phyloP scores from a whole-genome alignment of 1,140 invertebrate species.

The Tenebrio molitor region DNA sequence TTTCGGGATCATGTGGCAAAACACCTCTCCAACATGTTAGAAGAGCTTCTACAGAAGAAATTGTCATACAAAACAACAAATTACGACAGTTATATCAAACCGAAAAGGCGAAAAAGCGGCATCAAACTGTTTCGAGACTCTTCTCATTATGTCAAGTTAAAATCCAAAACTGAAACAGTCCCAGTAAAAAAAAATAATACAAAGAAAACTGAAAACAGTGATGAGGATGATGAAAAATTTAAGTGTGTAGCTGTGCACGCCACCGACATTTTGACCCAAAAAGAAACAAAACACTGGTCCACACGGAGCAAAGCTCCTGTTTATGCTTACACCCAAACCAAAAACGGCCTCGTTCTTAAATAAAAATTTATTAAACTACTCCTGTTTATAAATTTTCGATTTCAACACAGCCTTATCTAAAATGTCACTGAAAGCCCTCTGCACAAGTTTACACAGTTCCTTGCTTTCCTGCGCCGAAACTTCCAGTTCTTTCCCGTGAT shows the following conservation, averaged over 20 bases:
- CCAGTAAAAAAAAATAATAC: constrained; percentile 13
- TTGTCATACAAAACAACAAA: constrained; percentile 14
- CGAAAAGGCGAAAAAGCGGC: constrained; percentile 48
- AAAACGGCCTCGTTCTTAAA: constrained; percentile 29
- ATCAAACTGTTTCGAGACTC: constrained; percentile 58
- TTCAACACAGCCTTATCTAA: constrained; percentile 72
- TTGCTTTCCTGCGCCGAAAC: constrained; percentile 69
- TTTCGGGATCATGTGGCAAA: constrained; percentile 60
- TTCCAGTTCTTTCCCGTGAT: constrained; percentile 70
- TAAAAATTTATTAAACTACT: constrained; percentile 41
- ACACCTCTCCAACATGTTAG: constrained; percentile 53
- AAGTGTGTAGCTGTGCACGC: constrained; percentile 52
- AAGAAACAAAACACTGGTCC: constrained; percentile 58
- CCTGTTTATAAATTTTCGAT: constrained; percentile 69
- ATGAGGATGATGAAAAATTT: constrained; percentile 46
- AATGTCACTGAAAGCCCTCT: constrained; percentile 74
- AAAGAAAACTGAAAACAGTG: constrained; percentile 28
- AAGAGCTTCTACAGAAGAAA: constrained; percentile 54
- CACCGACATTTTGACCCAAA: constrained; percentile 57
- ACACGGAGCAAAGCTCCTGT: constrained; percentile 56
- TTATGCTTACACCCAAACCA: constrained; percentile 52
- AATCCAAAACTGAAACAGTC: constrained; percentile 7
- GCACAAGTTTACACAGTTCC: constrained; percentile 75
- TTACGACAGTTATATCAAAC: constrained; percentile 40
- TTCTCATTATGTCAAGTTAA: constrained; percentile 48